Base-by-base conservation (phyloP, 1,140 invertebrate species). In the Heliothis virescens region DNA sequence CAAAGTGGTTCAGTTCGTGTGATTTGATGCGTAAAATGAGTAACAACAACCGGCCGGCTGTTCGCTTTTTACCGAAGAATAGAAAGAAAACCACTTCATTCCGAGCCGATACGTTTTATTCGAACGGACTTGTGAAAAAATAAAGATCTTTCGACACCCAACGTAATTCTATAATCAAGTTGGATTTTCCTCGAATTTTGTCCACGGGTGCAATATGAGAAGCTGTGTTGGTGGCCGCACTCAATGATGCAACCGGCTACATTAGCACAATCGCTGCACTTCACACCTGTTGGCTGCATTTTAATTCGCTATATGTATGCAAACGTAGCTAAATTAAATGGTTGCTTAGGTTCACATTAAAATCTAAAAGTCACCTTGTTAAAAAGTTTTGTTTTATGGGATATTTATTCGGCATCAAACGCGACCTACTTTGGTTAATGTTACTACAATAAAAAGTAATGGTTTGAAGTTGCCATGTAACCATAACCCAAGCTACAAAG, bases 151-250 rank as follows among this genome's bases (percentile, higher is more conserved):
- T 86, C 83, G 85, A 87, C 89, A 90, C 86, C 83, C 83, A 85
- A 85, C 82, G 85, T 88, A 86, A 91, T 91, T 90, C 86, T 85
- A 83, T 85, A 86, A 89, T 90, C 90, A 84, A 84, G 85, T 90
- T 85, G 83, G 85, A 84, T 83, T 87, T 90, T 89, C 89, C 83
- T 80, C 79, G 89, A 91, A 92, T 65, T 76, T 77, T 69, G 78
- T 60, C 81, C 78, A 80, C 18, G 72, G 69, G 57, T 81, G 90
- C 89, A 91, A 92, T 79, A 83, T 82, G 91, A 92, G 86, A 87
- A 48, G 87, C 84, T 59, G 72, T 79, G 62, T 75, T 67, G 90
- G 90, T 92, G 91, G 91, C 89, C 90, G 84, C 63, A 79, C 69
- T 63, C 71, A 73, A 85, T 76, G 77, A 41, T 10, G 41, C 63